These are phyloP conservation scores for Ormyrus rosae DNA, from an alignment of 2,888 invertebrate genomes.

Conservation along the genomic window DNA sequence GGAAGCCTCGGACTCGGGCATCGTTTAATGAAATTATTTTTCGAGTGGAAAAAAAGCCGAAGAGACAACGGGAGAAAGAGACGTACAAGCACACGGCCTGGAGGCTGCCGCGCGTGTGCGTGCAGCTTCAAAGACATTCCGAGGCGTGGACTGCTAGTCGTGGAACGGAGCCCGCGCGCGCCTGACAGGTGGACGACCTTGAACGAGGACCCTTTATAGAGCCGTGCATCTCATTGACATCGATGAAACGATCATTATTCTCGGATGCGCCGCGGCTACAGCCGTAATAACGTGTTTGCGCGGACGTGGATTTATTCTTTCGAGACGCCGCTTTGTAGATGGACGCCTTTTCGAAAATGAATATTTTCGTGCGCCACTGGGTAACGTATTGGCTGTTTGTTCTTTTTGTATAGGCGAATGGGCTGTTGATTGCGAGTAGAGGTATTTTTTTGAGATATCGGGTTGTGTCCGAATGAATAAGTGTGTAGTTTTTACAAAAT, in stretches of 20 bases:
- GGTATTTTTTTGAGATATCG: too few species aligned
- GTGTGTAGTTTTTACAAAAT: too few species aligned
- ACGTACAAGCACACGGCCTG: not conserved
- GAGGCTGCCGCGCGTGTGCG: not conserved
- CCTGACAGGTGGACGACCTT: slow-evolving; percentile 67
- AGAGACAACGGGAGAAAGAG: not conserved
- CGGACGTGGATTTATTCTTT: not conserved
- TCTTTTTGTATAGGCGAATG: too few species aligned
- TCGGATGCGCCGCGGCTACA: not conserved
- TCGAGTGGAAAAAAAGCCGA: slow-evolving; percentile 4
- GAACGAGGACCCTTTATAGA: slow-evolving; percentile 61
- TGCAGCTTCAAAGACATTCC: slow-evolving; percentile 23
- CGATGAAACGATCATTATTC: slow-evolving; percentile 60
- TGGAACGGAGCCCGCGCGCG: slow-evolving; percentile 53
- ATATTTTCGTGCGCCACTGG: too few species aligned
- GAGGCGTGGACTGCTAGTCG: slow-evolving; percentile 56
- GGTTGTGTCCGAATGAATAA: too few species aligned
- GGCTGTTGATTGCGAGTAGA: too few species aligned
- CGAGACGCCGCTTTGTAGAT: too few species aligned
- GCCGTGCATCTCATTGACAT: slow-evolving; percentile 67
- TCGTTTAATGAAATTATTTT: slow-evolving; percentile 17
- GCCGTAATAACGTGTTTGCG: slow-evolving; percentile 38
- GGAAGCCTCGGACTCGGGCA: not conserved
- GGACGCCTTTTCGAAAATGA: too few species aligned
- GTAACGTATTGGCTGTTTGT: too few species aligned